phyloP scores from a whole-genome alignment of 2,797 vertebrate genomes.

The Pseudomugil gertrudae region DNA sequence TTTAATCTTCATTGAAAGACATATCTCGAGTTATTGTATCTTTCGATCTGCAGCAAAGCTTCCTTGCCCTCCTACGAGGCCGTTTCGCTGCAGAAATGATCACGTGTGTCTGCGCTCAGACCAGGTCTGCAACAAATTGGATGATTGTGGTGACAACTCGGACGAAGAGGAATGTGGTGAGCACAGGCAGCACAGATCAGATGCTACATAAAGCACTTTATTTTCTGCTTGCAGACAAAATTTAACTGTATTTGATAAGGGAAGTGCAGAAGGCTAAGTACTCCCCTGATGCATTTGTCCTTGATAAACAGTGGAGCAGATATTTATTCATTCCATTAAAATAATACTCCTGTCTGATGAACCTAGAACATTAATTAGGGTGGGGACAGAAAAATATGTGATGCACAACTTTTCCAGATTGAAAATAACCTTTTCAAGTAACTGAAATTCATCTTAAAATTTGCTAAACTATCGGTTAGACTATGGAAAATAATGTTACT shows the following conservation, averaged over 20 bases:
- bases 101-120: constrained; percentile 91
- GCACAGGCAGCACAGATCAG: constrained; percentile 21
- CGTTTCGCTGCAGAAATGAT: constrained; percentile 91
- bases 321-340: constrained; percentile 9
- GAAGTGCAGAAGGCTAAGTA: constrained; percentile 5
- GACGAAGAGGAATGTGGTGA: constrained; percentile 95
- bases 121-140: constrained; percentile 91
- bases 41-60: constrained; percentile 84
- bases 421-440: neutral
- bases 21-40: constrained; percentile 13
- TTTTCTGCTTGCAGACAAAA: neutral
- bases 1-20: constrained; percentile 15
- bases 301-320: constrained; percentile 10
- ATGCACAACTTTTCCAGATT: neutral
- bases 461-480: neutral
- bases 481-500: no score
- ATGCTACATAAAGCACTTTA: neutral
- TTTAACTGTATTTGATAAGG: neutral
- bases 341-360: constrained; percentile 2
- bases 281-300: neutral
- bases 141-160: constrained; percentile 95
- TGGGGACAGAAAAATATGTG: neutral
- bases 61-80: constrained; percentile 91
- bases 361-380: neutral
- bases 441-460: neutral